Conservation (phyloP, 2,888 invertebrate species). For the Pachymerium ferrugineum region DNA sequence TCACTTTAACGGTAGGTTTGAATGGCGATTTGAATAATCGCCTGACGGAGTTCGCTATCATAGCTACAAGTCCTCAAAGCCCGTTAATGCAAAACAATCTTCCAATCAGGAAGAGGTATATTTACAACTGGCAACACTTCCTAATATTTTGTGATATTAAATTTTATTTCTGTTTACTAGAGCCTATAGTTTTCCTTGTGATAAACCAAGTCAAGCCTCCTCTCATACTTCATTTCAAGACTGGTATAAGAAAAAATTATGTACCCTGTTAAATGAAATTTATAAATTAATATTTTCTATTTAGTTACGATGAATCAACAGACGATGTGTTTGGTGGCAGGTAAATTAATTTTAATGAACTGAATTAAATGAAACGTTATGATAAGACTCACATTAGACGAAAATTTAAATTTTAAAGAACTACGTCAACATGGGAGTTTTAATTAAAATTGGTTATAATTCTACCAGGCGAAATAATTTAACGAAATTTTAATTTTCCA, state of each 20-base stretch:
- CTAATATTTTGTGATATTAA: not conserved
- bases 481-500: slow-evolving; percentile 10
- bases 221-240: slow-evolving; percentile 43
- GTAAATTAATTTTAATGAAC: too few relatives aligned
- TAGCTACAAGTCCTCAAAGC: slow-evolving; percentile 39
- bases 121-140: slow-evolving; percentile 28
- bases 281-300: not conserved
- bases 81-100: slow-evolving; percentile 41
- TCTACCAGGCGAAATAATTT: too few relatives aligned
- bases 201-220: slow-evolving; percentile 43
- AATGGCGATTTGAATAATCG: slow-evolving; percentile 36
- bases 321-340: not conserved
- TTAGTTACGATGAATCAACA: not conserved
- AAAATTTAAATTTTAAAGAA: too few relatives aligned
- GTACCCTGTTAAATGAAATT: not conserved
- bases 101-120: slow-evolving; percentile 42
- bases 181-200: slow-evolving; percentile 38
- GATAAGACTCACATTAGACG: too few relatives aligned
- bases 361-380: too few relatives aligned
- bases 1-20: slow-evolving; percentile 39
- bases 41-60: slow-evolving; percentile 45
- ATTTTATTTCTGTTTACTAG: slow-evolving; percentile 1
- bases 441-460: too few relatives aligned
- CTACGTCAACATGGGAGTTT: too few relatives aligned
- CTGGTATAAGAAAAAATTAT: too few relatives aligned